Percentiles rank a stretch among this genome's conserved stretches.
Conservation (phyloP, 2,797 vertebrate species). For the Cyclopterus lumpus region DNA sequence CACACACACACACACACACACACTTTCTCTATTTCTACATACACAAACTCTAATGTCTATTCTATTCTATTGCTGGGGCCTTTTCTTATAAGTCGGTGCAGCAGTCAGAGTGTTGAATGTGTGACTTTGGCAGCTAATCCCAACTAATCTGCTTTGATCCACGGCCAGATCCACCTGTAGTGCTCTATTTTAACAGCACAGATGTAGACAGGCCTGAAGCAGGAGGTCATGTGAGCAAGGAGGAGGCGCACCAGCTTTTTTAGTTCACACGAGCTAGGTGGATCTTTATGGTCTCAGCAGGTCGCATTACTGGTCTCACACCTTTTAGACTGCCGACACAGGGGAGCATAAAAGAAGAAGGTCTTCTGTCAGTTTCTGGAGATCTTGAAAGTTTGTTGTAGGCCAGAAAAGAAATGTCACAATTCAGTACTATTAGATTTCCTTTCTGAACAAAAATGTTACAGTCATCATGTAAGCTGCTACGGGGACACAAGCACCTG, state of each 20-base stretch:
- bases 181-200: conserved; percentile 54
- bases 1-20: conserved; percentile 12
- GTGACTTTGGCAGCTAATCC: conserved; percentile 66
- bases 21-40: neutral
- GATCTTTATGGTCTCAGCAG: neutral
- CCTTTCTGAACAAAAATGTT: neutral
- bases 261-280: neutral
- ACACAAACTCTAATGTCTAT: neutral
- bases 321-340: neutral
- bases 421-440: neutral
- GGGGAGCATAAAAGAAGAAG: neutral
- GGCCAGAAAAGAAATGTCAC: too few relatives aligned
- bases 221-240: conserved; percentile 34
- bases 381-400: neutral
- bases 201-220: conserved; percentile 35
- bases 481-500: neutral
- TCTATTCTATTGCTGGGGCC: conserved; percentile 5
- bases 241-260: conserved; percentile 3
- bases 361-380: neutral
- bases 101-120: conserved; percentile 62
- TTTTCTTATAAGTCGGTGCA: conserved; percentile 27
- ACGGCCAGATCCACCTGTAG: conserved; percentile 57
- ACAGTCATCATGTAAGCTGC: neutral
- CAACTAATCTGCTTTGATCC: conserved; percentile 66
- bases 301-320: neutral